Evolutionary conservation across 2,113 vertebrate genomes (phyloP).

Genomic region (Upupa epops): DNA sequence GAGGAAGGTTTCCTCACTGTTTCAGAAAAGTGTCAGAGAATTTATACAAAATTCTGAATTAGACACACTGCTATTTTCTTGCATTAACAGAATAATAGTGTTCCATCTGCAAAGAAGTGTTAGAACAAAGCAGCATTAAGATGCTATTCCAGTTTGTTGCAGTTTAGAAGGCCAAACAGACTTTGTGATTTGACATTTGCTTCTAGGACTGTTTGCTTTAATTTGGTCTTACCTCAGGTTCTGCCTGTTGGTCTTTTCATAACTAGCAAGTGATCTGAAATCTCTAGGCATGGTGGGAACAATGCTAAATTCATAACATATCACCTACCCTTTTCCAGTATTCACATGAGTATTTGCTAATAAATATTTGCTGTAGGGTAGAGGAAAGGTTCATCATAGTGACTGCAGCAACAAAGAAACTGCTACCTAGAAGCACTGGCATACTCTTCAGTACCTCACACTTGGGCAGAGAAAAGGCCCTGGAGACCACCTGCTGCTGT

Average conservation of each 20-base stretch:
- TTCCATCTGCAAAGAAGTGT: slow-evolving; percentile 3
- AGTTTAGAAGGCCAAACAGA: background rate
- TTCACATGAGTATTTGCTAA: background rate
- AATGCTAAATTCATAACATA: background rate
- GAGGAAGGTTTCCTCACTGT: background rate
- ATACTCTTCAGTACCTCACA: background rate
- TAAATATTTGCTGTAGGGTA: background rate
- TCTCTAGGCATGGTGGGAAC: background rate
- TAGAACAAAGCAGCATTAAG: background rate
- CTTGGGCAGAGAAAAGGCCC: background rate
- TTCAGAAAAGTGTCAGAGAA: background rate
- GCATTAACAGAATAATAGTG: slow-evolving; percentile 2
- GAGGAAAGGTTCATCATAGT: background rate
- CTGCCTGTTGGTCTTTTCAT: background rate
- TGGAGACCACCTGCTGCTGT: background rate
- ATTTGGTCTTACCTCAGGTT: background rate
- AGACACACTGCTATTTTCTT: slow-evolving; percentile 15
- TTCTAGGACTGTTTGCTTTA: background rate
- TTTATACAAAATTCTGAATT: background rate
- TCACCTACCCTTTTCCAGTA: background rate
- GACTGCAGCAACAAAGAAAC: background rate
- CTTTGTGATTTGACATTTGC: slow-evolving; percentile 11
- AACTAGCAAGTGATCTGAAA: background rate
- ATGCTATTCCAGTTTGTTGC: background rate
- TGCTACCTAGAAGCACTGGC: background rate